Percentiles rank a stretch among this genome's conserved stretches.
Conservation (phyloP, 2,797 vertebrate genomes). For the Hybognathus amarus region DNA sequence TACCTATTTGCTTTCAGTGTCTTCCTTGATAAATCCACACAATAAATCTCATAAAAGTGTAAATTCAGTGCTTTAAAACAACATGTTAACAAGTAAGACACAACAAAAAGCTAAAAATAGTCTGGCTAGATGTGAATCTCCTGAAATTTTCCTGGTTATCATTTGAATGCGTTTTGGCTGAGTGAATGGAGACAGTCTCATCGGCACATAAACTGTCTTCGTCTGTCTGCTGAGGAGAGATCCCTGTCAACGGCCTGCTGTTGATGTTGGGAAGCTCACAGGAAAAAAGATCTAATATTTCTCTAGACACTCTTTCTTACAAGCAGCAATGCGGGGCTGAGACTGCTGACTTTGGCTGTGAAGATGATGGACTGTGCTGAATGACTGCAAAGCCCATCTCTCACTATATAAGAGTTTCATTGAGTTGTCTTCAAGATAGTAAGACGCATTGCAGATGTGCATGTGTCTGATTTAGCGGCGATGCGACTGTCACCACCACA, state of each 20-base stretch:
- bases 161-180: slow-evolving; percentile 22
- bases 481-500: background rate
- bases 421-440: slow-evolving; percentile 17
- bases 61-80: slow-evolving; percentile 10
- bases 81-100: slow-evolving; percentile 18
- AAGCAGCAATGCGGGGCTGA: slow-evolving; percentile 25
- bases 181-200: slow-evolving; percentile 34
- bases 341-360: slow-evolving; percentile 52
- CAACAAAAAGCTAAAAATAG: slow-evolving; percentile 37
- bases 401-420: slow-evolving; percentile 33
- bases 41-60: background rate
- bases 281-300: slow-evolving; percentile 53
- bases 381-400: slow-evolving; percentile 42
- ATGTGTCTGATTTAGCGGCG: background rate
- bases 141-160: slow-evolving; percentile 39
- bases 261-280: slow-evolving; percentile 56
- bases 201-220: slow-evolving; percentile 43
- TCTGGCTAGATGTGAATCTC: slow-evolving; percentile 5
- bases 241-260: slow-evolving; percentile 52
- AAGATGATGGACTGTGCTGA: slow-evolving; percentile 40
- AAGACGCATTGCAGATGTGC: slow-evolving; percentile 24
- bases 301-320: slow-evolving; percentile 47
- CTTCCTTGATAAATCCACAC: background rate
- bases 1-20: background rate
- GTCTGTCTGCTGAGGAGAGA: slow-evolving; percentile 46